Evolutionary conservation across 2,888 invertebrate genomes (phyloP), one percentile per base, ranked within the genome.

Genomic region (Parelbella ahira): DNA sequence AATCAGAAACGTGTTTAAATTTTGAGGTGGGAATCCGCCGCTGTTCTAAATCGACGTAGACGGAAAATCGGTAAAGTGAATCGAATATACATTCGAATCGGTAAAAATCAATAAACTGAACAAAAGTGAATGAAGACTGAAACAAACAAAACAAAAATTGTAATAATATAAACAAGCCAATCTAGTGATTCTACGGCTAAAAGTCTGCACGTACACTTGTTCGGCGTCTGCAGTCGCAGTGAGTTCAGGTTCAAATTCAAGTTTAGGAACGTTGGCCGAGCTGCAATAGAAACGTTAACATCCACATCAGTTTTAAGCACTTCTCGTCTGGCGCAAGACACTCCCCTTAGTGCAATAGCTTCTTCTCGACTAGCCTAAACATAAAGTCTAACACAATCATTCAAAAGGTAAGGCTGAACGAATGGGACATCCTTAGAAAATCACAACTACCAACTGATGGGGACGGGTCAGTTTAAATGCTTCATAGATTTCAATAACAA

Each of bases 201-300:
- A 56, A 61, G 56, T 64, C 60, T 45, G 50, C 86, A 95, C 95
- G 89, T 95, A 96, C 96, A 94, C 93, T 96, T 96, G 82, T 91
- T 91, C 72, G 93, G 91, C 79, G 94, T 95, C 89, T 94, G 94
- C 76, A 94, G 93, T 88, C 95, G 93, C 89, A 95, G 91, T 72
- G 94, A 92, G 91, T 96, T 96, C 89, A 95, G 92, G 91, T 95
- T 96, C 91, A 96, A 91, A 91, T 94, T 96, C 90, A 98, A 94
- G 93, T 97, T 97, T 90, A 98, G 94, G 93, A 97, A 98, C 84
- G 97, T 98, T 79, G 98, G 98, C 74, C 98, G 95, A 88, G 97
- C 97, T 98, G 97, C 90, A 93, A 93, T 88, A 81, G 68, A 87
- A 80, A 84, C 55, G 58, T 72, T 66, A 68, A 64, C 56, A 45